Conservation (phyloP, 2,888 invertebrate species). For the Falcaria lacertinaria region DNA sequence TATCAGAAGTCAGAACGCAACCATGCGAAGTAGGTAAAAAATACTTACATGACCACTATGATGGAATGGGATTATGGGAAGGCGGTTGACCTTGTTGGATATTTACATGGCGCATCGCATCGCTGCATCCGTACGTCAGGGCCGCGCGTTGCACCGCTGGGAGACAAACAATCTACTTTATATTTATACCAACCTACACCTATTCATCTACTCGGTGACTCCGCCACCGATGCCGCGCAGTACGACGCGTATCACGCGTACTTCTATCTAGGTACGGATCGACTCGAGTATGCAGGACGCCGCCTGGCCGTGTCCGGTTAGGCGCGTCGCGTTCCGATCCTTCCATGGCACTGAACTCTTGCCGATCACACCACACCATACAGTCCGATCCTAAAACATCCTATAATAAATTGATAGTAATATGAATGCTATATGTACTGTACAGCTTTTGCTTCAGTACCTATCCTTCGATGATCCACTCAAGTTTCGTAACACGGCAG, state of each 20-base stretch:
- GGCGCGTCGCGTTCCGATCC: slow-evolving; percentile 47
- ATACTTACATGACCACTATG: slow-evolving; percentile 37
- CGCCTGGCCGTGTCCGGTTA: slow-evolving; percentile 60
- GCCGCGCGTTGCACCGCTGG: slow-evolving; percentile 63
- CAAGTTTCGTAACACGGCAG: too few species aligned
- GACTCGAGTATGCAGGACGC: slow-evolving; percentile 67
- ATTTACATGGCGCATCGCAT: slow-evolving; percentile 65
- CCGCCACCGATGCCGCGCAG: too few species aligned
- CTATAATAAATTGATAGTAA: slow-evolving; percentile 5
- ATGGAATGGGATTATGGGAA: too few species aligned
- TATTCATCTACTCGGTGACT: too few species aligned
- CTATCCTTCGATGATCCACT: too few species aligned
- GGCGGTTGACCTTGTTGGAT: slow-evolving; percentile 70
- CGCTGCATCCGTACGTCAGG: slow-evolving; percentile 55
- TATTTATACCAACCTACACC: slow-evolving; percentile 42
- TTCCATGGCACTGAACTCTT: slow-evolving; percentile 59
- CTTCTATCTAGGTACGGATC: slow-evolving; percentile 54
- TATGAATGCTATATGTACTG: slow-evolving; percentile 1
- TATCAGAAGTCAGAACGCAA: too few species aligned
- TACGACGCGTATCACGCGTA: too few species aligned
- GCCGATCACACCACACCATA: too few species aligned
- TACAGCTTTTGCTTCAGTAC: too few species aligned
- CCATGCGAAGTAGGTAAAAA: slow-evolving; percentile 25
- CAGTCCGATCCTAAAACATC: slow-evolving; percentile 11
- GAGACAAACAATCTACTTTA: slow-evolving; percentile 72